Evolutionary conservation across 2,113 vertebrate species (phyloP), one percentile per base, ranked within the genome.

Genomic region (Hippoglossus stenolepis): DNA sequence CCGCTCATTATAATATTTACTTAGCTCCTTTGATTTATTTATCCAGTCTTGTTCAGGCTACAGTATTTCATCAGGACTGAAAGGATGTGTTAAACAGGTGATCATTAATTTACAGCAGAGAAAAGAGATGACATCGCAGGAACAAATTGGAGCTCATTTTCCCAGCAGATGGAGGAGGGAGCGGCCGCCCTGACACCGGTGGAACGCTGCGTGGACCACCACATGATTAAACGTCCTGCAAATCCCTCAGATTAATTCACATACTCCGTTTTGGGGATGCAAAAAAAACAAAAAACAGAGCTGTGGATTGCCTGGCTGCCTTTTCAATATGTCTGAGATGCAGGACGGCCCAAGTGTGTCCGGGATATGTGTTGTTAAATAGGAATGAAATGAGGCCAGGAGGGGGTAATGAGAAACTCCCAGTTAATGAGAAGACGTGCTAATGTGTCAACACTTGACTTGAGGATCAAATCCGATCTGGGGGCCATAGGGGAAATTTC

Each of bases 381-480:
- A 77, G 76, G 78, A 85, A 85, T 84, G 86, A 85, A 88, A 87
- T 79, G 88, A 78, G 80, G 84, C 86, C 84, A 89, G 79, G 51
- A 85, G 71, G 85, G 79, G 85, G 73, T 89, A 88, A 93, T 84
- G 86, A 89, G 80, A 87, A 90, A 83, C 57, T 82, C 73, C 4
- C 47, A 75, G 85, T 85, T 93, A 93, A 93, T 91, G 88, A 91
- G 87, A 87, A 88, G 79, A 89, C 38, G 71, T 84, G 83, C 85
- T 92, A 87, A 92, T 87, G 90, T 91, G 87, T 90, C 90, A 87
- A 76, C 64, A 87, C 85, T 78, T 86, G 87, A 91, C 83, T 88
- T 83, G 65, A 68, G 87, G 83, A 89, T 89, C 83, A 85, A 90
- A 90, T 89, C 85, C 82, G 81, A 91, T 90, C 58, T 62, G 73